These are phyloP conservation scores for Octodonta nipae DNA, from an alignment of 2,888 invertebrate species.

Conservation along the genomic window DNA sequence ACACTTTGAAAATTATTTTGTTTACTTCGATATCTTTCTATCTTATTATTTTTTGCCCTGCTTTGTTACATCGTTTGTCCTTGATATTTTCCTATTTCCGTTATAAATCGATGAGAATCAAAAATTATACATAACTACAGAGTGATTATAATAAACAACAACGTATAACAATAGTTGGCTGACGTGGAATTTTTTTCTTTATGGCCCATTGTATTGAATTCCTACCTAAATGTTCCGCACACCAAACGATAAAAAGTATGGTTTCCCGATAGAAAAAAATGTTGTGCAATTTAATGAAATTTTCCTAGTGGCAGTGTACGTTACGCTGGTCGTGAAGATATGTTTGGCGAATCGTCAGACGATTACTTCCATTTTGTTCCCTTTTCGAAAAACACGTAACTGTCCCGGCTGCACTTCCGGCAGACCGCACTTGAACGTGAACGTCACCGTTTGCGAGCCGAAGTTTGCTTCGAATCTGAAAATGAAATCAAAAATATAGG, in stretches of 20 bases:
- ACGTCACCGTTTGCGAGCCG: conserved; percentile 65
- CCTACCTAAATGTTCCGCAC: conserved; percentile 6
- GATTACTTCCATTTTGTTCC: conserved; percentile 57
- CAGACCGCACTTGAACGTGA: conserved; percentile 59
- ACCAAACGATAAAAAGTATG: conserved; percentile 6
- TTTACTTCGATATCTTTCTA: no score
- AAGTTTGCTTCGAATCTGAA: conserved; percentile 70
- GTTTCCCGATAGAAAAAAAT: conserved; percentile 6
- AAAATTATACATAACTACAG: no score
- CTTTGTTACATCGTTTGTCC: no score
- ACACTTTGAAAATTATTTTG: no score
- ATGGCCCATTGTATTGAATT: conserved; percentile 4
- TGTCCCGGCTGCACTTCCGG: conserved; percentile 52
- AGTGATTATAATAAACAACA: no score
- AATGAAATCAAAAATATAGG: conserved; percentile 6
- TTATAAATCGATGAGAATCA: no score
- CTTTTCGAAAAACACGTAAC: conserved; percentile 52
- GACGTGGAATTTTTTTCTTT: no score
- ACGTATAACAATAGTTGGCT: no score
- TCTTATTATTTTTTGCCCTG: no score
- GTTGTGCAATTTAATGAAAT: conserved; percentile 9
- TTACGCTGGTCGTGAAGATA: conserved; percentile 28
- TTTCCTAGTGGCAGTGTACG: conserved; percentile 27
- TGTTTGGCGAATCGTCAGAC: conserved; percentile 39
- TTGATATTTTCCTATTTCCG: no score